These are phyloP conservation scores for Toxotes lorentzi DNA, from an alignment of 2,797 vertebrate species.

Conservation along the genomic window DNA sequence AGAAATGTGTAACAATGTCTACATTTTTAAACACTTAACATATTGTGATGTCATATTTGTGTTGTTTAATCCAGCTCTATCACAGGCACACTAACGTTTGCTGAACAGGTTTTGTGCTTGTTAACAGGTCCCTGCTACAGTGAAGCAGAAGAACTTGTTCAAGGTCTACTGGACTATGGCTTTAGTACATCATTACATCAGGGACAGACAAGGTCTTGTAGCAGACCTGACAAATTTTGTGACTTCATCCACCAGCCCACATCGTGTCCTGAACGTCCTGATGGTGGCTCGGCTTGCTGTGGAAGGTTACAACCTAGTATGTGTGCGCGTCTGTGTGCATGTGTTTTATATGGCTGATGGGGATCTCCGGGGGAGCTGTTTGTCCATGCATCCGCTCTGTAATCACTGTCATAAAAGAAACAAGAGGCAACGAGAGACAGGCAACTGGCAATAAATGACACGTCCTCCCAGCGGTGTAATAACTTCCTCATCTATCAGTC, in stretches of 20 bases:
- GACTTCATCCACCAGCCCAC: constrained; percentile 26
- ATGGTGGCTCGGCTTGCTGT: constrained; percentile 44
- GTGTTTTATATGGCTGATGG: constrained; percentile 57
- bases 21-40: background rate
- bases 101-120: constrained; percentile 35
- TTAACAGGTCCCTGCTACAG: constrained; percentile 30
- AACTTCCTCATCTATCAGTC: constrained; percentile 79
- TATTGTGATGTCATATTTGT: background rate
- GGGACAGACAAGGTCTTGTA: constrained; percentile 40
- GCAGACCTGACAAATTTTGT: constrained; percentile 45
- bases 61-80: constrained; percentile 4
- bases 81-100: background rate
- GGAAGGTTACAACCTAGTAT: constrained; percentile 52
- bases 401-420: constrained; percentile 81
- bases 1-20: background rate
- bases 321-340: constrained; percentile 43
- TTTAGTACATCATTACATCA: constrained; percentile 35
- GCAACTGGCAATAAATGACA: constrained; percentile 79
- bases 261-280: constrained; percentile 28
- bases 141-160: constrained; percentile 37
- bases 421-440: constrained; percentile 72
- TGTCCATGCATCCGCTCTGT: constrained; percentile 69
- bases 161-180: constrained; percentile 50
- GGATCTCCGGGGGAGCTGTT: constrained; percentile 61
- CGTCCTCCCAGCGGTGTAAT: constrained; percentile 73